Evolutionary conservation across 2,888 invertebrate species (phyloP), one percentile per base, ranked within the genome.

Genomic region (Apamea crenata): DNA sequence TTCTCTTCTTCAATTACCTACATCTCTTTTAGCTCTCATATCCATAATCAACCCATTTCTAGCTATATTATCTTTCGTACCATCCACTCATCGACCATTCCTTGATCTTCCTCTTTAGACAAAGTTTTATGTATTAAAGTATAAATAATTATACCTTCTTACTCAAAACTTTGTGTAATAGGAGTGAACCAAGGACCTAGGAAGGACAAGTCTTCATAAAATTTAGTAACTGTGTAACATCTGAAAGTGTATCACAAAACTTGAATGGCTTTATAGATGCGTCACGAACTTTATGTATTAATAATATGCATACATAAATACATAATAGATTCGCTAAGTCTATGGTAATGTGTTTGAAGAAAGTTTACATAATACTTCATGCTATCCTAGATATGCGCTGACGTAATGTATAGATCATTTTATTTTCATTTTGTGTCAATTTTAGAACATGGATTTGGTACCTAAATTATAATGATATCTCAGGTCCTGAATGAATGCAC

Each of bases 311-410:
- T 72, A 50, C 56, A 78, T 82, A 56, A 65, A 79, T 79, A 71
- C n/a, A 40, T 80, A 83, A 79, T 59, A n/a, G 6, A 36, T 79
- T 56, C 68, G 56, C 16, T 71, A 47, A 36, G 29, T 61, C 25
- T 78, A 74, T 74, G 72, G 12, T 72, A 65, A 82, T 66, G 8
- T 67, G 16, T 71, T 65, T n/a, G 29, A 82, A 75, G 83, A 83
- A 83, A 83, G 72, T 79, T 65, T n/a, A 67, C 32, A 68, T 61
- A 70, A 59, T 44, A 36, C 21, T 56, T 32, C 18, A 18, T 69
- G 40, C 3, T 50, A 63, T 40, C 7, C 10, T 50, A 65, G 4
- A 29, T 70, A 36, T 47, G 40, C 8, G 32, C n/a, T 61, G 66
- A 76, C 32, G 47, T n/a, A 29, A 29, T 12, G 56, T 63, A 18